Percentiles rank a stretch among this genome's conserved stretches.
phyloP scores from a whole-genome alignment of 1,140 invertebrate genomes.

The Formica exsecta region DNA sequence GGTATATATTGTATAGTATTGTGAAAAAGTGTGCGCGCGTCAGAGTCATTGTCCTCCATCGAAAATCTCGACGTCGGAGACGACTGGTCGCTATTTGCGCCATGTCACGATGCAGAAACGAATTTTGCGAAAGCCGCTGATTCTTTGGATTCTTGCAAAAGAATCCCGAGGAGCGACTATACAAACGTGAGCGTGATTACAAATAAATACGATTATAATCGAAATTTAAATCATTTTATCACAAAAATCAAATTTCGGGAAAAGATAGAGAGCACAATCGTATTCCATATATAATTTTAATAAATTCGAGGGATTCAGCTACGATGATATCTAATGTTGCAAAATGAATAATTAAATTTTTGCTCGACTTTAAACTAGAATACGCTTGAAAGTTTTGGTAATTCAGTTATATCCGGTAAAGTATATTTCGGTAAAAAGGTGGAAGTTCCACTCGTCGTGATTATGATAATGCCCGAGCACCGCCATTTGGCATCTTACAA shows the following conservation, averaged over 20 bases:
- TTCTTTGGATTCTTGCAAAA: not conserved
- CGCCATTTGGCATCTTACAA: conserved; percentile 50
- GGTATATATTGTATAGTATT: conserved; percentile 40
- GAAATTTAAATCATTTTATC: not conserved
- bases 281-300: not conserved
- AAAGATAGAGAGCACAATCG: not conserved
- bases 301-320: not conserved
- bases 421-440: conserved; percentile 19
- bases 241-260: not conserved
- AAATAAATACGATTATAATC: not conserved
- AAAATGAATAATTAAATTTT: conserved; percentile 24
- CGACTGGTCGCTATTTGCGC: conserved; percentile 50
- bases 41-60: conserved; percentile 60
- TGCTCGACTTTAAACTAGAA: not conserved
- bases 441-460: conserved; percentile 46
- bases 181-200: not conserved
- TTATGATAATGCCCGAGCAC: conserved; percentile 56
- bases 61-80: conserved; percentile 36
- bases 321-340: not conserved
- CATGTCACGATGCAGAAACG: conserved; percentile 24
- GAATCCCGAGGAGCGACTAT: not conserved
- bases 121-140: not conserved
- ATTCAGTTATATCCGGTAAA: not conserved
- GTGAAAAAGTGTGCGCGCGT: conserved; percentile 54
- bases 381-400: conserved; percentile 25